These are phyloP conservation scores for Montifringilla adamsi DNA, from an alignment of 2,113 vertebrate genomes.

Conservation along the genomic window DNA sequence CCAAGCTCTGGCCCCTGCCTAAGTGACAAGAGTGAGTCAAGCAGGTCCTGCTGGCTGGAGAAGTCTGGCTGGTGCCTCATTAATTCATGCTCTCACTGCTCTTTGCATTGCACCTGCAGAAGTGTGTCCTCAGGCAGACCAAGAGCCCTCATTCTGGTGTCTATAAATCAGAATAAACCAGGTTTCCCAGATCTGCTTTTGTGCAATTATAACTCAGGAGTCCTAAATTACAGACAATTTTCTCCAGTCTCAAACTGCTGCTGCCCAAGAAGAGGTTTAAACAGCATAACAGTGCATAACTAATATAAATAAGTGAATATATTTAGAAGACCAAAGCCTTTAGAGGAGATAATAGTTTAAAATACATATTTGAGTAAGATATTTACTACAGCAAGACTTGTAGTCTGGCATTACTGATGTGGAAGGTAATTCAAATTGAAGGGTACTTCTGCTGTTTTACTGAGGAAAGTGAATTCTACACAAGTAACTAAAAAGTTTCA, in stretches of 20 bases:
- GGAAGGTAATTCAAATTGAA: neutral
- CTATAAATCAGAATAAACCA: neutral
- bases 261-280: neutral
- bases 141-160: neutral
- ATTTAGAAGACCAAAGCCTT: neutral
- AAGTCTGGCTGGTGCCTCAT: neutral
- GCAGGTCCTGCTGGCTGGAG: neutral
- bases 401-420: neutral
- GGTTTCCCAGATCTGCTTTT: neutral
- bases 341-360: neutral
- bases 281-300: fast-evolving
- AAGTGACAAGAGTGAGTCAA: neutral
- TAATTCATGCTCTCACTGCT: neutral
- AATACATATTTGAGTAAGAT: neutral
- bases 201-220: neutral
- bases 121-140: neutral
- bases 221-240: neutral
- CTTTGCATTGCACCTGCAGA: neutral
- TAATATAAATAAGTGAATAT: neutral
- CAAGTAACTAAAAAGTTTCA: neutral
- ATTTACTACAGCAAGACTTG: neutral
- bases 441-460: neutral
- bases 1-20: neutral
- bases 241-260: neutral
- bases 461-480: neutral